Base-by-base conservation (phyloP, 2,797 vertebrate species). In the Heliangelus exortis region DNA sequence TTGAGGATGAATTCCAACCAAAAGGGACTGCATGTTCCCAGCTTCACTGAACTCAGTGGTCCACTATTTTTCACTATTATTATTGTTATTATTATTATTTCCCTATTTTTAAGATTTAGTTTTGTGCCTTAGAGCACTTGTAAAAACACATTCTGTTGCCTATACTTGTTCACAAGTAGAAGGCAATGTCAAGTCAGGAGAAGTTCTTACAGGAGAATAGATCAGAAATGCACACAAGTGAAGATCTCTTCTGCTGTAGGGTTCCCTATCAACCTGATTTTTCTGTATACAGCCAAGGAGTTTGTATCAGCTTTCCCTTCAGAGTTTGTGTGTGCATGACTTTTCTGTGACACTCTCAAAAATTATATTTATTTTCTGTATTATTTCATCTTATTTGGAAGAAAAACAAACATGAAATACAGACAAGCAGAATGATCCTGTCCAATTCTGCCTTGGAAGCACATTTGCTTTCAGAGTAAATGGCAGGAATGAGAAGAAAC, bases 401-500 rank as follows among this genome's bases (percentile, higher is more conserved):
- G 73, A 87, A 87, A 91, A 87, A 12, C n/a, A 65, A 68, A 59
- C 7, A 75, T 8, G 12, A 85, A 67, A 75, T 8, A 47, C 29
- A 88, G 48, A 50, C 34, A 72, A 76, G 74, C 12, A 21, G 50
- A 73, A 84, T 90, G 34, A 65, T 58, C 28, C 45, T 78, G 48
- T 67, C 29, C 28, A 54, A 18, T 51, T 54, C 73, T 63, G 54
- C 45, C 51, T 88, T 4, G 1, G 39, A 75, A 81, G 13, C 14
- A 84, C 80, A 74, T 80, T 34, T 93, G 48, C 62, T 79, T 89
- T 74, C 65, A 69, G 67, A 74, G n/a, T 50, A 75, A 92, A 90
- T 71, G 55, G 68, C 55, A 82, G 36, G 1, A 1, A 63, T 53
- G 75, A 68, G 54, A 75, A 57, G 50, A 78, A 93, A 83, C 2